A percentile compares a stretch with the other conserved stretches of the same genome.
Evolutionary conservation across 1,140 invertebrate species (phyloP).

Genomic region (Teleopsis dalmanni): DNA sequence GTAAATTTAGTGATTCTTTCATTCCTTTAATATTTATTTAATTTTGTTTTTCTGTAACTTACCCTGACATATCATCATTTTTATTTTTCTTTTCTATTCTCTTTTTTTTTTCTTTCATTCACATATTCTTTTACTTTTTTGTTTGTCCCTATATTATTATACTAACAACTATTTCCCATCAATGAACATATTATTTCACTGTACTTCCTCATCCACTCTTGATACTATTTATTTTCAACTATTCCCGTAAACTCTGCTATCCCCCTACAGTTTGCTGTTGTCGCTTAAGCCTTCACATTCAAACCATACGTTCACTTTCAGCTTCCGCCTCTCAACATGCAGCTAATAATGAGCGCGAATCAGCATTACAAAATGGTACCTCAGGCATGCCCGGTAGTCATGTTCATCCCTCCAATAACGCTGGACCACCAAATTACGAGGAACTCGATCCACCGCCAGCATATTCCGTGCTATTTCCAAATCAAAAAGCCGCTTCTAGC

Average conservation of each 20-base stretch:
- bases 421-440: conserved; percentile 38
- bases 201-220: too few species aligned
- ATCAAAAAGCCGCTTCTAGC: conserved; percentile 40
- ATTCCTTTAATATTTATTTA: background rate
- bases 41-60: background rate
- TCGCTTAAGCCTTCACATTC: conserved; percentile 42
- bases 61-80: background rate
- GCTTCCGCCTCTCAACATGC: conserved; percentile 40
- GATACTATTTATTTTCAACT: too few species aligned
- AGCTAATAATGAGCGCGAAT: conserved; percentile 39
- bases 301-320: conserved; percentile 42
- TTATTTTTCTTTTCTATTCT: background rate
- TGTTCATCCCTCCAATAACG: conserved; percentile 19
- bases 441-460: conserved; percentile 42
- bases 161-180: too few species aligned
- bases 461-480: conserved; percentile 42
- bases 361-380: conserved; percentile 28
- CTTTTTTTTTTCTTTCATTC: too few species aligned
- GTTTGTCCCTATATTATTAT: too few species aligned
- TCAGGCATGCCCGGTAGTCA: conserved; percentile 15
- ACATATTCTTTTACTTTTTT: too few species aligned
- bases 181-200: too few species aligned
- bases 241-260: too few species aligned
- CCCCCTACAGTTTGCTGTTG: conserved; percentile 32
- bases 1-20: conserved; percentile 32